Evolutionary conservation across 2,888 invertebrate genomes (phyloP).

Genomic region (Eucriotettix oculatus): DNA sequence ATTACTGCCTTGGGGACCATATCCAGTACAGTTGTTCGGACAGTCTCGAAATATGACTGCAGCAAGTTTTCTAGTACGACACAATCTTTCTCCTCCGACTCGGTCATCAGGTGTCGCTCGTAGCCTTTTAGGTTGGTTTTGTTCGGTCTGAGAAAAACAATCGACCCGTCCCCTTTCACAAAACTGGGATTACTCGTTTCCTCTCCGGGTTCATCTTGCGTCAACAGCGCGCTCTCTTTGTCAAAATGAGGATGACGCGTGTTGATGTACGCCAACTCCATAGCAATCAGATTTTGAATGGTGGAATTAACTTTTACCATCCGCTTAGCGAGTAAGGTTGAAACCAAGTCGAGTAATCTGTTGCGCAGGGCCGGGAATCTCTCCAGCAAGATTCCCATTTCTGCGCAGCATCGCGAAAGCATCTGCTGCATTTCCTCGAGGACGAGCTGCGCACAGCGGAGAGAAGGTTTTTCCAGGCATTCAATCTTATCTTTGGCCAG

Average conservation of each 20-base stretch:
- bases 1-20: constrained; percentile 47
- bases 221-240: constrained; percentile 25
- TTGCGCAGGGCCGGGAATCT: constrained; percentile 44
- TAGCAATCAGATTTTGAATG: constrained; percentile 41
- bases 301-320: constrained; percentile 40
- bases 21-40: constrained; percentile 44
- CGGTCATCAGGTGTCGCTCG: no score
- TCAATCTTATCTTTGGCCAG: constrained; percentile 45
- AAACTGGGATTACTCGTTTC: no score
- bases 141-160: not conserved
- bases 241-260: constrained; percentile 48
- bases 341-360: constrained; percentile 42
- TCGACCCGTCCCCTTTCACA: no score
- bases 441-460: constrained; percentile 43
- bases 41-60: constrained; percentile 42
- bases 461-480: constrained; percentile 40
- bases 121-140: no score
- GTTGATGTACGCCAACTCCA: constrained; percentile 47
- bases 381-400: constrained; percentile 38
- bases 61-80: constrained; percentile 41
- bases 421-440: constrained; percentile 48
- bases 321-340: constrained; percentile 33
- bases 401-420: constrained; percentile 43
- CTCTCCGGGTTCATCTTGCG: not conserved
- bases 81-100: constrained; percentile 34